Base-by-base conservation (phyloP, 2,888 invertebrate species). In the Venustoraphidia nigricollis region DNA sequence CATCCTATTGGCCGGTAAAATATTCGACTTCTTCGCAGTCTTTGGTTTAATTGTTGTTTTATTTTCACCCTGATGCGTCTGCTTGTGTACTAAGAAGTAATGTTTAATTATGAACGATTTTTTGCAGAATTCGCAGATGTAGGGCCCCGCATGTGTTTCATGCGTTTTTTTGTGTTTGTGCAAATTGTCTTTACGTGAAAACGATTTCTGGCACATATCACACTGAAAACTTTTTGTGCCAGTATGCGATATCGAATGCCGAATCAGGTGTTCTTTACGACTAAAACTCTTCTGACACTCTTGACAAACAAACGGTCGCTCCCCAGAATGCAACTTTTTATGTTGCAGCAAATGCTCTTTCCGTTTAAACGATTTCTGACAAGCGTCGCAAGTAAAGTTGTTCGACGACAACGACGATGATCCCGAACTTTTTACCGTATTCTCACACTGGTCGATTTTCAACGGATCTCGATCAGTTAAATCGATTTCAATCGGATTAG, bases 321-420 rank as follows among this genome's bases (percentile, higher is more conserved):
- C 70, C 8, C 81, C 81, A 0, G 77, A 75, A 56, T 81, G 81
- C 2, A 80, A 62, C 58, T 81, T 81, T 2, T 76, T 67, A 56
- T 81, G 81, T 53, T 81, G 82, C 50, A 77, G 77, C 1, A 82
- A 65, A 58, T 81, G 81, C 57, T 81, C 82, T 59, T 79, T 77
- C 53, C 81, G 69, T 58, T 81, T 81, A 57, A 82, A 82, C 1
- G 71, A 71, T 53, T 79, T 77, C 8, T 69, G 70, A 58, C 81
- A 82, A 11, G 75, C 66, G 38, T 75, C 73, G 56, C 80, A 81
- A 57, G 62, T 62, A 57, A 67, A 69, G 17, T 34, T 51, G 43
- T 3, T 50, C 45, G 13, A 48, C 13, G 44, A 50, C 47, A 13
- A 13, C 9, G 17, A 44, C 38, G 9, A 34, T 37, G 41, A 46